These are phyloP conservation scores for Crenuchus spilurus DNA, from an alignment of 2,797 vertebrate genomes.

Conservation along the genomic window DNA sequence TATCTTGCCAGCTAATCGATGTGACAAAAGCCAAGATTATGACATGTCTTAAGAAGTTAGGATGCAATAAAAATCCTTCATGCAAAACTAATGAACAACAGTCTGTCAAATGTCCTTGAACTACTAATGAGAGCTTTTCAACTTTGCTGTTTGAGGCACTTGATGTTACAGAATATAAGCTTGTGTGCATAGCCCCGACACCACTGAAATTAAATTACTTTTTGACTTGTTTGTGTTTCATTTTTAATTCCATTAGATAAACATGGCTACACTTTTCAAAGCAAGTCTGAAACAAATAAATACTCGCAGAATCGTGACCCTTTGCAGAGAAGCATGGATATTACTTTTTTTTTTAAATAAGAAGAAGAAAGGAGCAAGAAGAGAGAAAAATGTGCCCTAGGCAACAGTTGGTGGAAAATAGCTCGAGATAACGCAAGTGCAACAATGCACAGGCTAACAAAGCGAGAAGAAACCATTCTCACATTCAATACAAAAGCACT, in stretches of 20 bases:
- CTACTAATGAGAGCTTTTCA: neutral
- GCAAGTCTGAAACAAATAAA: neutral
- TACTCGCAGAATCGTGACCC: neutral
- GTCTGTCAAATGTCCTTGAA: neutral
- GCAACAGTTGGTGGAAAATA: neutral
- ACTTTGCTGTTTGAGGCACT: neutral
- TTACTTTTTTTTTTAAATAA: neutral
- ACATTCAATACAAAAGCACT: neutral
- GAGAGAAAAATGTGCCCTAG: neutral
- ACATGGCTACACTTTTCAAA: neutral
- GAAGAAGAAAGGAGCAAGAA: neutral
- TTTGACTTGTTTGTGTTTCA: neutral
- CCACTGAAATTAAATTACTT: neutral
- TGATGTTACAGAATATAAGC: neutral
- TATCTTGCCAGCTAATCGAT: conserved; percentile 17
- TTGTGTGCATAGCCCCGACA: neutral
- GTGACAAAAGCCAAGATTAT: conserved; percentile 13
- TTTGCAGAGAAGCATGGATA: neutral
- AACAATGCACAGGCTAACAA: neutral
- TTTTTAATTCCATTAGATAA: neutral
- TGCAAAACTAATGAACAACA: neutral
- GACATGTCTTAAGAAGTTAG: neutral
- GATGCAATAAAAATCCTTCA: neutral
- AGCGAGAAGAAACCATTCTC: neutral
- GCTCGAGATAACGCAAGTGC: neutral